Base-by-base conservation (phyloP, 2,113 vertebrate species). In the Proterorhinus semilunaris region DNA sequence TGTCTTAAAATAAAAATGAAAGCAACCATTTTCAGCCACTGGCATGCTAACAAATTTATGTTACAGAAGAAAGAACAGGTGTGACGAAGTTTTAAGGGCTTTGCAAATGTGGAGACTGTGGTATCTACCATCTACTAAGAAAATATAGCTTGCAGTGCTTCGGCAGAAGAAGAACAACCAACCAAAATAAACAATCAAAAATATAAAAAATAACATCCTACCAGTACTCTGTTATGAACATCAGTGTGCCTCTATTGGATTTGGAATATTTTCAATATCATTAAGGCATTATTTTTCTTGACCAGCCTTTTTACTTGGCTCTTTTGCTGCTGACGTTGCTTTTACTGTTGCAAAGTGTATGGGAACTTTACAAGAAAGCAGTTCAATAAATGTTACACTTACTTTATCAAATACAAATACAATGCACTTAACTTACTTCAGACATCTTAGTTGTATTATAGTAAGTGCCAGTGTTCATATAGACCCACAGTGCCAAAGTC, bases 381-480 rank as follows among this genome's bases (percentile, higher is more conserved):
- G 62, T 27, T 21, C 44, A 12, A 21, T 48, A 63, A 47, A 63
- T 63, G 17, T 63, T 63, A 46, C 6, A 47, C 46, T 63, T 46
- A 48, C 44, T n/a, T 45, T 10, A 21, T 63, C 9, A 47, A 48
- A 46, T 48, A 27, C 44, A 21, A 10, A 44, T 45, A 50, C 48
- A 66, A 49, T 46, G 62, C 3, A 21, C 5, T 45, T 15, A 66
- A 17, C 48, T 55, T 54, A 64, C 47, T 77, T 13, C 13, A 68
- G 21, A 65, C 53, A 64, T 43, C 55, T 15, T 27, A 15, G 8
- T 11, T 73, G 62, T 59, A 67, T 47, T 16, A 61, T 6, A 46
- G 52, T 63, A 15, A 59, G 10, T 59, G 57, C 7, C 7, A 59
- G 57, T 59, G 36, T 42, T 61, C 42, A 61, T 13, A 15, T 61